Evolutionary conservation across 2,888 invertebrate genomes (phyloP), one percentile per base, ranked within the genome.

Genomic region (Prosapia bicincta): DNA sequence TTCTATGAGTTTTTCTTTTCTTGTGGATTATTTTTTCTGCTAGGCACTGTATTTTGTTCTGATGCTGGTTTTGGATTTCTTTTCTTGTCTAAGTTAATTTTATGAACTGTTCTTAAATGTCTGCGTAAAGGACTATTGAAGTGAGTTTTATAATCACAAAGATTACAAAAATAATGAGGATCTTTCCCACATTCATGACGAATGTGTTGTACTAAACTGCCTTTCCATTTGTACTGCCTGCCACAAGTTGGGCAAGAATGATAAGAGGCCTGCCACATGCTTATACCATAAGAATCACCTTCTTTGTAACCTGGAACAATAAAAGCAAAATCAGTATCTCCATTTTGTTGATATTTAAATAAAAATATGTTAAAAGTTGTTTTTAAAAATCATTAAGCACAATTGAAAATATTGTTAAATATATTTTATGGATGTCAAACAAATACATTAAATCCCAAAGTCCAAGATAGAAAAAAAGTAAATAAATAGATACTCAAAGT

Each of bases 171-270:
- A 24, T 74, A 74, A 54, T 74, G 69, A 0, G 82, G 82, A 32
- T 75, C 78, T 32, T 79, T 80, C 7, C 81, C 81, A 66, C 82
- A 82, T 78, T 82, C 82, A 70, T 79, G 80, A 69, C 77, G 78
- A 73, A 85, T 83, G 76, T 82, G 82, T 26, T 80, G 79, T 68
- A 77, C 78, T 25, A 79, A 79, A 77, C 85, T 86, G 69, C 84
- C 84, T n/a, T 73, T 76, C 71, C 78, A 66, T 24, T 75, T 78
- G 74, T 80, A 81, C 5, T 72, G 65, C 3, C 78, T 71, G 23
- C 78, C 80, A 75, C 81, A 81, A 5, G 54, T 54, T 3, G 54
- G 5, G 20, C 54, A 54, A 6, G 54, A 20, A 9, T 54, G 54
- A 9, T 54, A 54, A 20, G 20, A 54, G 20, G 20, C 20, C 5